A percentile compares a stretch with the other conserved stretches of the same genome.
These are phyloP conservation scores for Isotomurus palustris DNA, from an alignment of 2,888 invertebrate genomes.

Conservation along the genomic window DNA sequence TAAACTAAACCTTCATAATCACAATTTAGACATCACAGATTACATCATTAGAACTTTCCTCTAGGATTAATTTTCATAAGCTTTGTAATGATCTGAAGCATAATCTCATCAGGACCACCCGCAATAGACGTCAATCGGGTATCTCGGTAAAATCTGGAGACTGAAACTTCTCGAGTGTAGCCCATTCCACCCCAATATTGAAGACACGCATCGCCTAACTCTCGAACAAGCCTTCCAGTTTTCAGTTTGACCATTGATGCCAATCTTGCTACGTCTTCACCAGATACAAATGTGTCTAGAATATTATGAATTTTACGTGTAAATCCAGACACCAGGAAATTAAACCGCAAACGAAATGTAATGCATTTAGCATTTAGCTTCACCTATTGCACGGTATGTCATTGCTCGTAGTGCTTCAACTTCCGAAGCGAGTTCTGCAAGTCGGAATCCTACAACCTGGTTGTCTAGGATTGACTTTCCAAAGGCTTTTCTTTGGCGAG, in stretches of 20 bases:
- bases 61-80: conserved; percentile 53
- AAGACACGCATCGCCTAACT: conserved; percentile 55
- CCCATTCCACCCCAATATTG: conserved; percentile 60
- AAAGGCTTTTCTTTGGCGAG: conserved; percentile 53
- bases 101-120: conserved; percentile 58
- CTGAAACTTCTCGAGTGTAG: conserved; percentile 52
- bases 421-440: conserved; percentile 57
- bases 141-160: conserved; percentile 52
- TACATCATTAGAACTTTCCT: conserved; percentile 12
- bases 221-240: conserved; percentile 53
- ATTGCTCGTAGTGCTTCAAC: conserved; percentile 54
- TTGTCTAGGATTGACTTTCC: conserved; percentile 52
- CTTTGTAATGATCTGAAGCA: conserved; percentile 57
- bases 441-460: conserved; percentile 54
- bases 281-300: conserved; percentile 35
- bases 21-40: too few relatives aligned
- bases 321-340: too few relatives aligned
- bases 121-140: conserved; percentile 55
- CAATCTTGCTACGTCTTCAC: conserved; percentile 53
- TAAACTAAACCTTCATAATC: too few relatives aligned
- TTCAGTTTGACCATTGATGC: conserved; percentile 58
- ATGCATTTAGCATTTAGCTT: too few relatives aligned
- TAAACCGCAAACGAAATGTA: too few relatives aligned
- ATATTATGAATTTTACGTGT: too few relatives aligned
- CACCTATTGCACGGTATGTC: conserved; percentile 52